Evolutionary conservation across 1,140 invertebrate species (phyloP), one percentile per base, ranked within the genome.

Genomic region (Drosophila eugracilis): DNA sequence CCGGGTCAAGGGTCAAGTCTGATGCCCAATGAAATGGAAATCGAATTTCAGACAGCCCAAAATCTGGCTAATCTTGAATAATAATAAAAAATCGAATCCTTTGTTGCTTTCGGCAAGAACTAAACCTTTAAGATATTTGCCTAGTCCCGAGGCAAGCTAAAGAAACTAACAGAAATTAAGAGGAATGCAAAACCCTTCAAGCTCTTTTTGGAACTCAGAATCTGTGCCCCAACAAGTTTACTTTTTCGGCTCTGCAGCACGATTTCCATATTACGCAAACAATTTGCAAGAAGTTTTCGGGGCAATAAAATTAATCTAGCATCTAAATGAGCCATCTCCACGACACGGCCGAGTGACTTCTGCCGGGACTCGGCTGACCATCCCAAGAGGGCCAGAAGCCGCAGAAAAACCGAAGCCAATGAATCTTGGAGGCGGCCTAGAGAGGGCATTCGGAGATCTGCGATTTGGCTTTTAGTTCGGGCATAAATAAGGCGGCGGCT

Each of bases 261-360:
- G 81, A 85, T 69, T 69, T 81, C 30, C 59, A 76, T 81, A 85
- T 85, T 81, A 88, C 80, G 76, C 54, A 71, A 88, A 76, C 83
- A 74, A 80, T 85, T 85, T 88, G 77, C 73, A 88, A 81, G 73
- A 73, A 73, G 73, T 74, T 88, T 75, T 57, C 12, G 54, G 36
- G 42, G 79, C 83, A 65, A 85, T 85, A 88, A 85, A 85, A 80
- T 65, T 85, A 85, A 85, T 85, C 81, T 85, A 14, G 49, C 83
- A 85, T 85, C 81, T 85, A 88, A 88, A 85, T 85, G 81, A 81
- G 76, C 72, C 49, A 57, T 66, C 71, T 50, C 58, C 58, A 55
- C 17, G 63, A 37, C 71, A 85, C 70, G 79, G 79, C 63, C 63
- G 69, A 84, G 69, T 70, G 79, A 69, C 75, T 83, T 60, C 54